Evolutionary conservation across 2,797 vertebrate genomes (phyloP), one percentile per base, ranked within the genome.

Genomic region (Trachurus trachurus): DNA sequence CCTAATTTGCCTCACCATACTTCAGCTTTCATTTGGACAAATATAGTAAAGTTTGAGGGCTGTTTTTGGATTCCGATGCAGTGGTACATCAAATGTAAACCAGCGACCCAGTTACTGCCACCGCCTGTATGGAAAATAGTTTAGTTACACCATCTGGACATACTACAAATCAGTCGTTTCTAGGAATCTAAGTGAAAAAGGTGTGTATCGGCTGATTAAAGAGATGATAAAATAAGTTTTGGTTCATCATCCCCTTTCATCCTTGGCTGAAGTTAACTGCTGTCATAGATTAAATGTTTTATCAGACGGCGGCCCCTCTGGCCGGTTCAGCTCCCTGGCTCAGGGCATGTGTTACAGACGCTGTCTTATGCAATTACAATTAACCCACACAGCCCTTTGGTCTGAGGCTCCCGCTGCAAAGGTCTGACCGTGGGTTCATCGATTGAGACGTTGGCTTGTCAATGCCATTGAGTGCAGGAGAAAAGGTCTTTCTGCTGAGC

Each of bases 341-440:
- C 66, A 54, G 66, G 54, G 71, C 72, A 58, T 77, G 52, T 87
- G 77, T 89, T 80, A 81, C 82, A 88, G 76, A 87, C 17, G 37
- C 84, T 92, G 90, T 93, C 89, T 66, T 71, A n/a, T 83, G 82
- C 81, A 88, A 85, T 93, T 89, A 91, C 86, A 89, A 89, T 92
- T 88, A 91, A 90, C 81, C 81, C 87, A 74, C 47, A 9, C 81
- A 87, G 71, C 76, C 82, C 63, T 91, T 85, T 64, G 78, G 82
- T 89, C 80, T 56, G 57, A 64, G 75, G 45, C 83, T 84, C 1
- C 29, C 76, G 75, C 74, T 77, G 74, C 84, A 92, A 87, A 90
- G 78, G 88, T 88, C 90, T 89, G 76, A 73, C 81, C 17, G 37
- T 44, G 45, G 67, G 44, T 78, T 75, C 71, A 92, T 87, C 17